Evolutionary conservation across 2,888 invertebrate genomes (phyloP), one percentile per base, ranked within the genome.

Genomic region (Zeuzera pyrina): DNA sequence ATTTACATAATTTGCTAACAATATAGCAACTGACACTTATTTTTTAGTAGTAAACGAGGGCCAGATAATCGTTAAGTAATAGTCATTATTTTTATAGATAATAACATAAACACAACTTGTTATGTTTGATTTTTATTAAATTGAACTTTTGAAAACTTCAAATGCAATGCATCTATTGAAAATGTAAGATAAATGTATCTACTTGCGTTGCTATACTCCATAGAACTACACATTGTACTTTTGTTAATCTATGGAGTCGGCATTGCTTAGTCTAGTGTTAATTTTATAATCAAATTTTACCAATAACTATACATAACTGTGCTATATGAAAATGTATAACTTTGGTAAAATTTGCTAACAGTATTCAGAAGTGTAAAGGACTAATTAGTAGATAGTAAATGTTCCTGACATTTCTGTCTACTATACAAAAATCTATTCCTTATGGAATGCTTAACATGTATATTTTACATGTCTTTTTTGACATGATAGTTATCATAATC

Each of bases 81-180:
- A 56, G 66, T 67, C 64, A 65, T 64, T 67, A 57, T 60, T 50
- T 47, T 62, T 59, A 53, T 72, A 64, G 58, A 57, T 67, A 46
- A 65, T n/a, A 65, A 67, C 51, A 56, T 56, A 57, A 55, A 66
- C 53, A 56, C 50, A 62, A 65, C 60, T 54, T 69, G 60, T 76
- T 70, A 39, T 37, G 81, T 81, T 81, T 81, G 78, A 79, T 81
- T 83, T 73, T 67, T 73, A 74, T 70, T 69, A 68, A 81, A 81
- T 81, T 81, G 79, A 81, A 81, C 78, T 77, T 65, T 65, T 57
- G 54, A 60, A 78, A 77, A 53, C 63, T 60, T 62, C 68, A 67
- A 73, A 81, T 81, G 81, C 79, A 78, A 81, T 81, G 81, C 81
- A 81, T 81, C 70, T 52, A 72, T 72, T 76, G 72, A 74, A 73